Conservation (phyloP, 2,797 vertebrate genomes). For the Amblyopsis hoosieri region DNA sequence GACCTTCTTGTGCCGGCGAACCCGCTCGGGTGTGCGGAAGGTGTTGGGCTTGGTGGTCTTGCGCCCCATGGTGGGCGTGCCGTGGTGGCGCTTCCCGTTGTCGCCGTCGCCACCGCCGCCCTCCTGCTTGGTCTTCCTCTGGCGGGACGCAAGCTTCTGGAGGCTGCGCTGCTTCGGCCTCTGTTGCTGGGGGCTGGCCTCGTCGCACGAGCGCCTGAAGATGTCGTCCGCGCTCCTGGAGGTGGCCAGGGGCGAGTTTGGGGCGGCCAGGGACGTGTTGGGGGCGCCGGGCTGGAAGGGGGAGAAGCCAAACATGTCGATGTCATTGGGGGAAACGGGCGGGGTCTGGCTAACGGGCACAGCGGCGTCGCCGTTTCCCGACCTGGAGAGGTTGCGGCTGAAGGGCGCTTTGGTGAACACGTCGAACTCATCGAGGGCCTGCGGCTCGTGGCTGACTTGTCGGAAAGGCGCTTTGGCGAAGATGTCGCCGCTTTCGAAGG, state of each 20-base stretch:
- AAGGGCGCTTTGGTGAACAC: conserved; percentile 97
- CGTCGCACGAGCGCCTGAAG: conserved; percentile 83
- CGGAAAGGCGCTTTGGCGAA: conserved; percentile 77
- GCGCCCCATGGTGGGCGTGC: conserved; percentile 84
- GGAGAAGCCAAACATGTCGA: conserved; percentile 90
- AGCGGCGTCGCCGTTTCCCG: conserved; percentile 53
- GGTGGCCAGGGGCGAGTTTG: conserved; percentile 44
- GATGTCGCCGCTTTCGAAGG: conserved; percentile 49
- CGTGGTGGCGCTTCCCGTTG: conserved; percentile 90
- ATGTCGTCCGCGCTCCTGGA: conserved; percentile 83
- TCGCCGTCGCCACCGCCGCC: conserved; percentile 64
- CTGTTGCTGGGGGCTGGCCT: conserved; percentile 85
- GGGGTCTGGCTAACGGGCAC: conserved; percentile 64
- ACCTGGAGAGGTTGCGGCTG: conserved; percentile 80
- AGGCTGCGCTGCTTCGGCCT: conserved; percentile 88
- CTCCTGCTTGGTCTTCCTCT: conserved; percentile 90
- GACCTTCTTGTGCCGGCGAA: conserved; percentile 86
- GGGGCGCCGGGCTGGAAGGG: conserved; percentile 84
- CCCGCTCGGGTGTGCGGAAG: conserved; percentile 90
- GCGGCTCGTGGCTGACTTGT: conserved; percentile 67
- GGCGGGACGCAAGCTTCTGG: conserved; percentile 89
- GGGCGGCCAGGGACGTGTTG: conserved; percentile 45
- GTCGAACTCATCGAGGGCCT: conserved; percentile 82
- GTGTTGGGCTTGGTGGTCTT: conserved; percentile 82
- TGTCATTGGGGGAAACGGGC: conserved; percentile 71